A percentile compares a stretch with the other conserved stretches of the same genome.
phyloP scores from a whole-genome alignment of 1,140 invertebrate genomes.

The Drosophila asahinai region DNA sequence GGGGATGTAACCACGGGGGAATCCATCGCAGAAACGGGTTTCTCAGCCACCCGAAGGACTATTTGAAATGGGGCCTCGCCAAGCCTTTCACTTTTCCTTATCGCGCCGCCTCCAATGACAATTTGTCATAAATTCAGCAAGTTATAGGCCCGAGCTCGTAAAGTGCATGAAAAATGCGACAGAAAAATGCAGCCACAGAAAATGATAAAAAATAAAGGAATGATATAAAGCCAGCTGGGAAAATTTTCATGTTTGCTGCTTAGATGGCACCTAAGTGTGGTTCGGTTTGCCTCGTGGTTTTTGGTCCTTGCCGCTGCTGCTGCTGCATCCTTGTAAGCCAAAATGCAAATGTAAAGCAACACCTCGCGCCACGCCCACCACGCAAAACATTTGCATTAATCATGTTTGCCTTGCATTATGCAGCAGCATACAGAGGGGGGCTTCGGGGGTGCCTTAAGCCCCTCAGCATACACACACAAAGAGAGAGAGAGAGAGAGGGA shows the following conservation, averaged over 20 bases:
- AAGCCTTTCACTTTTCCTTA: constrained; percentile 80
- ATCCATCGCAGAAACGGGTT: constrained; percentile 31
- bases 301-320: constrained; percentile 26
- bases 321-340: constrained; percentile 69
- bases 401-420: constrained; percentile 82
- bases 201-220: background rate
- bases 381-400: constrained; percentile 83
- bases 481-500: constrained; percentile 1
- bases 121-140: constrained; percentile 78
- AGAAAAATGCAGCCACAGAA: constrained; percentile 18
- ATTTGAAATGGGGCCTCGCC: constrained; percentile 10
- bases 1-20: constrained; percentile 1
- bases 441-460: constrained; percentile 53
- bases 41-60: constrained; percentile 40
- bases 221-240: background rate
- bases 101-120: constrained; percentile 50
- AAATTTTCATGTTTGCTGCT: constrained; percentile 43
- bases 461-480: constrained; percentile 44
- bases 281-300: constrained; percentile 43
- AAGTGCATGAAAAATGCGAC: constrained; percentile 73
- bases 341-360: constrained; percentile 80
- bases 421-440: constrained; percentile 62
- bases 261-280: constrained; percentile 79
- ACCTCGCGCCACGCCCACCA: constrained; percentile 75
- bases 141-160: constrained; percentile 69